phyloP scores from a whole-genome alignment of 2,888 invertebrate genomes.

The Xestia ashworthii region DNA sequence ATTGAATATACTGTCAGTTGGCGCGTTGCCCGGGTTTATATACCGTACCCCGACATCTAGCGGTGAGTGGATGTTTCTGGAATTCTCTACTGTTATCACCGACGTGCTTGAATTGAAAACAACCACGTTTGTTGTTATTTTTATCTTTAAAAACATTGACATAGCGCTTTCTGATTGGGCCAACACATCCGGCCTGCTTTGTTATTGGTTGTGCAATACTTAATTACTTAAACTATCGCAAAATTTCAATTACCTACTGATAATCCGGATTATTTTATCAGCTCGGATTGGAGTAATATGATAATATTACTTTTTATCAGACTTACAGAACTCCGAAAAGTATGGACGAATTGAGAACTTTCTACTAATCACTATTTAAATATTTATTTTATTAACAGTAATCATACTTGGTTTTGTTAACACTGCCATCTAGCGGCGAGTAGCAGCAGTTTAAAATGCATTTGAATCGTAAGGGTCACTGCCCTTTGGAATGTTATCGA shows the following conservation, averaged over 20 bases:
- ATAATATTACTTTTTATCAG: background rate
- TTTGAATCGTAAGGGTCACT: background rate
- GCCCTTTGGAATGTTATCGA: slow-evolving; percentile 18
- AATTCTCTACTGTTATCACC: slow-evolving; percentile 57
- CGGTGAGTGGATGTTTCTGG: slow-evolving; percentile 75
- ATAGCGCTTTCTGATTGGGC: slow-evolving; percentile 39
- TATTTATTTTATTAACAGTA: background rate
- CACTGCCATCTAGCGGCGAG: slow-evolving; percentile 65
- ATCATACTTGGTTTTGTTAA: background rate
- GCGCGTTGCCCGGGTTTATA: slow-evolving; percentile 68
- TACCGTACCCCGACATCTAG: slow-evolving; percentile 77
- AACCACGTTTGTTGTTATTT: slow-evolving; percentile 47
- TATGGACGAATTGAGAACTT: slow-evolving; percentile 22
- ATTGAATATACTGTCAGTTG: slow-evolving; percentile 48
- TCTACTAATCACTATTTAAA: slow-evolving; percentile 7
- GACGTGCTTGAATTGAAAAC: slow-evolving; percentile 45
- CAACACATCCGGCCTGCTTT: background rate
- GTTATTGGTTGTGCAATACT: slow-evolving; percentile 11
- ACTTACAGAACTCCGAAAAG: background rate
- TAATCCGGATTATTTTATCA: slow-evolving; percentile 14
- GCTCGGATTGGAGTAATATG: slow-evolving; percentile 6
- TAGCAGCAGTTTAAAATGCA: slow-evolving; percentile 41
- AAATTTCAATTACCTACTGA: slow-evolving; percentile 37
- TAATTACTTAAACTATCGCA: slow-evolving; percentile 11
- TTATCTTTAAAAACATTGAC: slow-evolving; percentile 47